Percentiles rank a stretch among this genome's conserved stretches.
Conservation (phyloP, 1,140 invertebrate genomes). For the Brachystomella parvula region DNA sequence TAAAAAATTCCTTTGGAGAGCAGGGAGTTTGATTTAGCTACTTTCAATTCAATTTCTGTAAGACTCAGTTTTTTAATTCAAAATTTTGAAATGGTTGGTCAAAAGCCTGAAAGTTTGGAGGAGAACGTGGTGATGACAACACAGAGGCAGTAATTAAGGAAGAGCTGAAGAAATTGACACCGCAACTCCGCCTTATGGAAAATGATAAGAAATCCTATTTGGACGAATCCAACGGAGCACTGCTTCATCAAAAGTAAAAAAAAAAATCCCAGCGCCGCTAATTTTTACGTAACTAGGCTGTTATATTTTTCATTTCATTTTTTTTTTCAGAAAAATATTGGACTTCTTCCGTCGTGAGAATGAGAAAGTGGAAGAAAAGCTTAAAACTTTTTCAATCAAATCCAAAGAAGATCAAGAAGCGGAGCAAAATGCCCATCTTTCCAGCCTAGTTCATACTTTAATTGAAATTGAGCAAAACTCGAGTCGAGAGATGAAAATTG, state of each 20-base stretch:
- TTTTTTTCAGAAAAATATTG: slow-evolving; percentile 13
- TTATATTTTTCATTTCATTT: background rate
- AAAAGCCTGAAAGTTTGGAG: slow-evolving; percentile 10
- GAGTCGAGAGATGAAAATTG: slow-evolving; percentile 9
- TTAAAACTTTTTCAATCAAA: background rate
- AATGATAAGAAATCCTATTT: slow-evolving; percentile 37
- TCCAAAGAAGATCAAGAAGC: slow-evolving; percentile 6
- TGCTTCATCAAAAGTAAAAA: slow-evolving; percentile 33
- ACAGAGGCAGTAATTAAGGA: slow-evolving; percentile 29
- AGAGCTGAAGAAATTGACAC: slow-evolving; percentile 24
- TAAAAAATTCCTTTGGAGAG: too few species aligned
- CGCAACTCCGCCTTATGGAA: slow-evolving; percentile 36
- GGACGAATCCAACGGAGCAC: slow-evolving; percentile 32
- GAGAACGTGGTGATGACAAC: slow-evolving; percentile 30
- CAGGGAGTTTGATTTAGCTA: background rate
- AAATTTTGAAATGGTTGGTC: slow-evolving; percentile 3
- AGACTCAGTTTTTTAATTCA: background rate
- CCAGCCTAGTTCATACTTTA: background rate
- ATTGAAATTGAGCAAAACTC: background rate
- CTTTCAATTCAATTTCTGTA: background rate
- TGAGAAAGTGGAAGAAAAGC: slow-evolving; percentile 14
- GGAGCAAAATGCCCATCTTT: background rate
- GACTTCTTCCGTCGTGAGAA: slow-evolving; percentile 9
- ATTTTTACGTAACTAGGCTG: background rate
- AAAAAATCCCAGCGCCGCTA: background rate